A percentile compares a stretch with the other conserved stretches of the same genome.
Evolutionary conservation across 2,888 invertebrate genomes (phyloP).

Genomic region (Choreutis nemorana): DNA sequence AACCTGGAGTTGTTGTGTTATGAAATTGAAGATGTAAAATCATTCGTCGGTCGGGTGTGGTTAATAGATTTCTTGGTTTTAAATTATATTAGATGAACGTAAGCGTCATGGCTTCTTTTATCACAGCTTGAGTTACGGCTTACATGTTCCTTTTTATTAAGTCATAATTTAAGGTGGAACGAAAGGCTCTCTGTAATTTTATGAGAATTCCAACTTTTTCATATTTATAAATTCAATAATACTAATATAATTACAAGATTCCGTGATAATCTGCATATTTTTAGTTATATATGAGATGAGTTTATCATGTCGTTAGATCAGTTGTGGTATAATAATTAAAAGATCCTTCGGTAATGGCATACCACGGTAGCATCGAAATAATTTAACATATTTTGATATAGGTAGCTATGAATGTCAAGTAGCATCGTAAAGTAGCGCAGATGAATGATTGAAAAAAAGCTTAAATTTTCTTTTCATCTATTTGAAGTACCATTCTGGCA

Average conservation of each 20-base stretch:
- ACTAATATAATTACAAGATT: constrained; percentile 18
- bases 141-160: constrained; percentile 43
- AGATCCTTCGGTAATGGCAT: too few relatives aligned
- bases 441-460: too few relatives aligned
- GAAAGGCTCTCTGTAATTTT: constrained; percentile 31
- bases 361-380: too few relatives aligned
- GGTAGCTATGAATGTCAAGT: too few relatives aligned
- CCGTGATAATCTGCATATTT: constrained; percentile 16
- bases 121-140: constrained; percentile 36
- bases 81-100: constrained; percentile 24
- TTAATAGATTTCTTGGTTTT: constrained; percentile 43
- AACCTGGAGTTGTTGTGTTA: too few relatives aligned
- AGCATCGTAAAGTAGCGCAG: too few relatives aligned
- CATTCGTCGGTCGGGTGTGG: too few relatives aligned
- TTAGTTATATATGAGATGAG: constrained; percentile 15
- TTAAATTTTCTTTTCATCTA: too few relatives aligned
- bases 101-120: constrained; percentile 39
- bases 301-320: constrained; percentile 18
- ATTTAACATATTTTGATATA: too few relatives aligned
- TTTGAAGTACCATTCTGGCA: too few relatives aligned
- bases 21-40: too few relatives aligned
- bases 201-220: constrained; percentile 27
- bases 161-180: constrained; percentile 49
- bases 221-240: constrained; percentile 24
- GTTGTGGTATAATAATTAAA: constrained; percentile 14